Conservation (phyloP, 30 jellyfish, hydroid and myxozoan genomes). For the Aurelia aurita complex sp. Pacific region DNA sequence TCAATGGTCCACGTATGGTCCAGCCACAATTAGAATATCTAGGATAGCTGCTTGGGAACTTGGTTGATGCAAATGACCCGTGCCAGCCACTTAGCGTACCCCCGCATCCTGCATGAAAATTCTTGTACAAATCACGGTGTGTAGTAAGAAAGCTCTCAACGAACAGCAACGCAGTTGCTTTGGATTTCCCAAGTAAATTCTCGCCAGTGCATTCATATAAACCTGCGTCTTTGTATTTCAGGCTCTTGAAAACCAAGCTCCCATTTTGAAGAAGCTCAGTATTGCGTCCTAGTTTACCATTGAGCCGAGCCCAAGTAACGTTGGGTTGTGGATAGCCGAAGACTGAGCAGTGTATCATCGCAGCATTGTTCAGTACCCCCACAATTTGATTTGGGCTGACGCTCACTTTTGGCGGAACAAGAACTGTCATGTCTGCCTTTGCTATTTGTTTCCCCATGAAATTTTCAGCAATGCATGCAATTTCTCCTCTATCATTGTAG, state of each 20-base stretch:
- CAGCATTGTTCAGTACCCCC: neutral
- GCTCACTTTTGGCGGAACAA: conserved; percentile 34
- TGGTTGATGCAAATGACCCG: conserved; percentile 43
- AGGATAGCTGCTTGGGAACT: conserved; percentile 5
- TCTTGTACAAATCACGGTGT: neutral
- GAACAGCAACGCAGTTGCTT: conserved; percentile 12
- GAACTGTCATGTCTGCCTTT: conserved; percentile 21
- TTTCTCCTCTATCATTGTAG: conserved; percentile 8
- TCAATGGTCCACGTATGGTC: conserved; percentile 10
- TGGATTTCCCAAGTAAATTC: conserved; percentile 34
- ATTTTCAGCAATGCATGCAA: conserved; percentile 32
- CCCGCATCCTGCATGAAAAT: conserved; percentile 16
- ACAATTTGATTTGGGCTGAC: conserved; percentile 7
- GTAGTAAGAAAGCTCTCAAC: neutral
- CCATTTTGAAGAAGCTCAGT: conserved; percentile 1
- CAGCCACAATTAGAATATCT: neutral
- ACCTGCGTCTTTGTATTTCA: conserved; percentile 34
- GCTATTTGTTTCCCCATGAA: conserved; percentile 42
- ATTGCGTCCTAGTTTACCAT: neutral
- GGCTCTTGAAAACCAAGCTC: conserved; percentile 7
- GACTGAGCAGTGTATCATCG: conserved; percentile 32
- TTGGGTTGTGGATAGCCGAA: conserved; percentile 61
- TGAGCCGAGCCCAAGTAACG: conserved; percentile 51
- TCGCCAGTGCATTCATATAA: conserved; percentile 64
- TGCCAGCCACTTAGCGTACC: conserved; percentile 20